These are phyloP conservation scores for Aplochiton taeniatus DNA, from an alignment of 2,797 vertebrate species.

Conservation along the genomic window DNA sequence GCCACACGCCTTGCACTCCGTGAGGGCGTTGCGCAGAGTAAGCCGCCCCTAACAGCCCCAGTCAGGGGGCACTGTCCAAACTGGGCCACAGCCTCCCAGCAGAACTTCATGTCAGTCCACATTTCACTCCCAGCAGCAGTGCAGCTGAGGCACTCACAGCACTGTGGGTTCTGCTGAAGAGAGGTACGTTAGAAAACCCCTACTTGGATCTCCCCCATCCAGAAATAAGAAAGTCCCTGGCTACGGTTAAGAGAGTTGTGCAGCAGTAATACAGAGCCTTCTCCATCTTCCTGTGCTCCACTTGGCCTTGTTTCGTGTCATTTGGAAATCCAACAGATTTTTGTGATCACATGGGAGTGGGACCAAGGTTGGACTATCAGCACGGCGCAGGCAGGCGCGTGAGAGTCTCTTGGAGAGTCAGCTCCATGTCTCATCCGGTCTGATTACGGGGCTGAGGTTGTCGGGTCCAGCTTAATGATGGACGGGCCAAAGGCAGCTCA, in stretches of 20 bases:
- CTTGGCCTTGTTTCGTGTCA: slow-evolving; percentile 19
- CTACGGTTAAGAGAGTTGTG: neutral
- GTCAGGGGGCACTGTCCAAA: slow-evolving; percentile 14
- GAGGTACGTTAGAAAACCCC: neutral
- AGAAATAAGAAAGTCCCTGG: neutral
- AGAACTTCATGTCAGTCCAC: slow-evolving; percentile 10
- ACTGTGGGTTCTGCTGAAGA: neutral
- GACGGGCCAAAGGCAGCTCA: slow-evolving; percentile 17
- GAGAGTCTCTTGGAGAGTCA: slow-evolving; percentile 23
- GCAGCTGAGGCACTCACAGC: slow-evolving; percentile 9
- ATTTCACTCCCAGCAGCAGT: slow-evolving; percentile 3
- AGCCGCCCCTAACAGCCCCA: slow-evolving; percentile 40
- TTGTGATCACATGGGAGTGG: slow-evolving; percentile 15
- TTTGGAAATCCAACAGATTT: slow-evolving; percentile 8
- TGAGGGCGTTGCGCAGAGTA: slow-evolving; percentile 10
- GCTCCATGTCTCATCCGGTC: slow-evolving; percentile 26
- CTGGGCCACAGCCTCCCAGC: slow-evolving; percentile 24
- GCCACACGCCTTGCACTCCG: neutral
- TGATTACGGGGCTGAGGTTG: slow-evolving; percentile 11
- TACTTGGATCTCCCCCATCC: neutral
- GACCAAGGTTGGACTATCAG: slow-evolving; percentile 29
- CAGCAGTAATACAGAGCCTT: neutral
- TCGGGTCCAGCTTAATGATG: slow-evolving; percentile 31
- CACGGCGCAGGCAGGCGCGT: slow-evolving; percentile 21
- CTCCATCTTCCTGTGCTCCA: slow-evolving; percentile 12